Evolutionary conservation across 2,888 invertebrate species (phyloP).

Genomic region (Adela reaumurella): DNA sequence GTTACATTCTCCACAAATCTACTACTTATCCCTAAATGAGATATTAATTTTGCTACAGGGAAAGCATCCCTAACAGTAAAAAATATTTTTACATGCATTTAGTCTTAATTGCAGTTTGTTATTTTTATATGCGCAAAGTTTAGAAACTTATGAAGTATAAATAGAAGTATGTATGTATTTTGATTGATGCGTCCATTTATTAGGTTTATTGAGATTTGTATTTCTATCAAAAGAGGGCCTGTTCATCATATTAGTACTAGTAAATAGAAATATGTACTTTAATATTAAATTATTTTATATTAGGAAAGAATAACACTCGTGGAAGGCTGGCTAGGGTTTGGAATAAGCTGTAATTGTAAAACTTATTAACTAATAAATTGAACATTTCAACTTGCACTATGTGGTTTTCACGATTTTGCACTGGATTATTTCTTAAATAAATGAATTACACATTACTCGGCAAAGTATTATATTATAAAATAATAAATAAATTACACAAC

Average conservation of each 20-base stretch:
- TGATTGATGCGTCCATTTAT: conserved; percentile 41
- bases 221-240: conserved; percentile 21
- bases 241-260: conserved; percentile 22
- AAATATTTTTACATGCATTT: conserved; percentile 52
- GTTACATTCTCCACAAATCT: conserved; percentile 14
- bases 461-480: too few species aligned
- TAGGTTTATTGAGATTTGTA: conserved; percentile 11
- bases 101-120: conserved; percentile 41
- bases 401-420: too few species aligned
- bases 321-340: conserved; percentile 21
- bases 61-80: conserved; percentile 3
- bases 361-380: conserved; percentile 20
- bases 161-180: conserved; percentile 27
- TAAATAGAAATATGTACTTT: conserved; percentile 18
- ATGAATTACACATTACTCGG: too few species aligned
- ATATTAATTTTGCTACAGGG: not conserved
- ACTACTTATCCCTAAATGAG: not conserved
- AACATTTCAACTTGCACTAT: not conserved
- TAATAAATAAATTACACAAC: too few species aligned
- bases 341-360: conserved; percentile 42
- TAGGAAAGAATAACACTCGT: conserved; percentile 30
- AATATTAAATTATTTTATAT: conserved; percentile 43
- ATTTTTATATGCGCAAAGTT: conserved; percentile 48
- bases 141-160: conserved; percentile 15
- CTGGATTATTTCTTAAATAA: too few species aligned